Evolutionary conservation across 2,113 vertebrate genomes (phyloP), one percentile per base, ranked within the genome.

Genomic region (Chionis minor): DNA sequence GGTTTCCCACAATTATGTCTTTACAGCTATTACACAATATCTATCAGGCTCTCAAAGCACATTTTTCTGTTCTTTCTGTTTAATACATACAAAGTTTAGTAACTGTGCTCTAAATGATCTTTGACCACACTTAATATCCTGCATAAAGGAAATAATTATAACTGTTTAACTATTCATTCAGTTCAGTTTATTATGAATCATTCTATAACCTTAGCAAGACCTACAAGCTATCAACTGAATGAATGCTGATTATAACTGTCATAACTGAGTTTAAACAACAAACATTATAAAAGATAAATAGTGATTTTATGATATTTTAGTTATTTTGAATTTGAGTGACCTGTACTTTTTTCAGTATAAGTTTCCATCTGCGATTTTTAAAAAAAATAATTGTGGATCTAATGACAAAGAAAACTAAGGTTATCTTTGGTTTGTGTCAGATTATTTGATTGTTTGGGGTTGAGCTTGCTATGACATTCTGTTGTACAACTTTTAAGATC

Each of bases 321-420:
- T 26, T 80, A 32, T 59, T 69, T 44, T 62, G 27, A 51, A 5
- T 56, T n/a, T 83, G 32, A 91, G 8, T 0, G 0, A 65, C 8
- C 6, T 51, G 4, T 47, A 27, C 3, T 45, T 65, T 69, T 85
- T 88, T 70, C 20, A 23, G 5, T 17, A 35, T 8, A 63, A 2
- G 1, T 52, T 65, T 80, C 8, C 8, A 47, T 59, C 26, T 70
- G 6, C 8, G 67, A 38, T 33, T 63, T 8, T 4, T 8, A 17
- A 81, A 81, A 61, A 54, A 24, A 33, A 10, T 38, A 17, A 16
- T 2, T 51, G 8, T 49, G 35, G 7, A 26, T 52, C n/a, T 62
- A 67, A 67, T 67, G 12, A 12, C 13, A 65, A 80, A 62, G 16
- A 77, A 88, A 77, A 38, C 15, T n/a, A 38, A 54, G 2, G 1